Evolutionary conservation across 1,140 invertebrate genomes (phyloP), one percentile per base, ranked within the genome.

Genomic region (Leptopilina boulardi): DNA sequence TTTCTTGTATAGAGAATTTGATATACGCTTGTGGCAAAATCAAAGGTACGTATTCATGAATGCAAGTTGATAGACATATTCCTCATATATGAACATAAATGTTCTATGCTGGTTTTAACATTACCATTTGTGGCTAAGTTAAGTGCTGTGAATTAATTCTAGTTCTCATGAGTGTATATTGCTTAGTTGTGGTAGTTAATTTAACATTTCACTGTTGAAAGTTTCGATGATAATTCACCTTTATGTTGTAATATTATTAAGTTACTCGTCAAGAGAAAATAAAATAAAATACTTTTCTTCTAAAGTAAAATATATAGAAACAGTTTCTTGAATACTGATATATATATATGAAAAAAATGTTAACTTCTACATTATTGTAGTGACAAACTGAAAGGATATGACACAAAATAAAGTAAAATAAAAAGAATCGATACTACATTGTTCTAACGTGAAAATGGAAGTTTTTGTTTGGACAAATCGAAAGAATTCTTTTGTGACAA

Each of bases 61-160:
- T 66, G 59, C 59, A 66, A 66, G 59, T 66, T 66, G 59, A 66
- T 66, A 66, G 26, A 66, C 59, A 66, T 59, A 59, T 59, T 59
- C 54, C 19, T 59, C 54, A 13, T 59, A 10, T 59, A 23, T 59
- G 54, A 23, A 59, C 59, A 30, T 66, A 30, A 66, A 66, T 66
- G 59, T 66, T 66, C 59, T 66, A n/a, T 66, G 59, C 26, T 23
- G 59, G 26, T 34, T 66, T 30, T 34, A 66, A 66, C 59, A 66
- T 66, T 66, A 30, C 59, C 23, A 66, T 66, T 66, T 66, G 59
- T 66, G 59, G 59, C 26, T n/a, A 26, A 13, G 59, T 66, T 66
- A 66, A 66, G 59, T 66, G 59, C 59, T 30, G 26, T 66, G 59
- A 30, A 66, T 66, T 66, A 66, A 66, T 66, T n/a, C 23, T 30